Conservation (phyloP, 2,113 vertebrate genomes). For the Camelus bactrianus region DNA sequence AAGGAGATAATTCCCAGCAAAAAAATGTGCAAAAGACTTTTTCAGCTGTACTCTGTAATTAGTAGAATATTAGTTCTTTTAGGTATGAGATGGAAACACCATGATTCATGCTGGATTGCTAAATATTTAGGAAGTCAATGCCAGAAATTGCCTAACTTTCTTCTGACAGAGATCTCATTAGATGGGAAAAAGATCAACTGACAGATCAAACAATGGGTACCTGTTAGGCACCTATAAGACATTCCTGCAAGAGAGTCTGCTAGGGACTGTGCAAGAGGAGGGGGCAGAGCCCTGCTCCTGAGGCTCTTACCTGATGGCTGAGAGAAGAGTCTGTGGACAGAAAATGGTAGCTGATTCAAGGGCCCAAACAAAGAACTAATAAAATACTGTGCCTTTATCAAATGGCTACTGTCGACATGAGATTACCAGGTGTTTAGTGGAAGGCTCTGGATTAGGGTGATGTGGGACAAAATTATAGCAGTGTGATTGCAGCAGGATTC, state of each 20-base stretch:
- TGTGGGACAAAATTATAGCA: not conserved
- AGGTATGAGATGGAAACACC: not conserved
- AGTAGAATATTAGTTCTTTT: conserved; percentile 52
- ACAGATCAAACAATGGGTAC: not conserved
- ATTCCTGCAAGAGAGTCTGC: not conserved
- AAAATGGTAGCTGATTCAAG: conserved; percentile 17
- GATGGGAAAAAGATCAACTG: not conserved
- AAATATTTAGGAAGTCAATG: conserved; percentile 58
- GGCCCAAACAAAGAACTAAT: not conserved
- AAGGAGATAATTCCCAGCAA: conserved; percentile 2
- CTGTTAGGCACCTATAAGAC: not conserved
- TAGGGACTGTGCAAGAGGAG: not conserved
- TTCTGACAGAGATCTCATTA: not conserved
- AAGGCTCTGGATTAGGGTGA: not conserved
- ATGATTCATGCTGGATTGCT: not conserved
- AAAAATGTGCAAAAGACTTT: conserved; percentile 28
- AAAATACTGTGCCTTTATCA: not conserved
- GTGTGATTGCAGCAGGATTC: not conserved
- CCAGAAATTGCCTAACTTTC: conserved; percentile 23
- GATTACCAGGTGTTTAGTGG: not conserved
- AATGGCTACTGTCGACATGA: not conserved
- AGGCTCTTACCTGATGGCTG: not conserved
- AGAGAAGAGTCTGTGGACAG: not conserved
- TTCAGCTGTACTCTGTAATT: not conserved
- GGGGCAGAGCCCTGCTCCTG: not conserved